Evolutionary conservation across 2,113 vertebrate genomes (phyloP), one percentile per base, ranked within the genome.

Genomic region (Salvelinus sp.): DNA sequence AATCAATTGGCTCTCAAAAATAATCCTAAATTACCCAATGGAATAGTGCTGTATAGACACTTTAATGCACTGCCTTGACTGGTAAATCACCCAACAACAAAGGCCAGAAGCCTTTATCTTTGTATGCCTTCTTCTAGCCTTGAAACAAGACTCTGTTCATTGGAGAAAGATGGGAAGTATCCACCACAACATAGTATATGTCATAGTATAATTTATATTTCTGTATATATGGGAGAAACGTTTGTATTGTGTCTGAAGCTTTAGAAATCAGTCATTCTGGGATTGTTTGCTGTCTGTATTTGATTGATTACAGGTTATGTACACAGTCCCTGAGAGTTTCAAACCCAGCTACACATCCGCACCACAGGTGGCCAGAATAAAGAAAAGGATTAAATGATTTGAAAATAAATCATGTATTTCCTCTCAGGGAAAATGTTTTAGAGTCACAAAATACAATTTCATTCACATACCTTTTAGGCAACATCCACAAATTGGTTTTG

Each of bases 1-100:
- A 72, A 58, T 72, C 47, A 38, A 57, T 72, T 33, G 47, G 76
- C 69, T 33, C 60, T 23, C 60, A 63, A 13, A 68, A 44, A 66
- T 14, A 69, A 69, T 76, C 60, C 44, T 66, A 66, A 66, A 77
- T 65, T 54, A 71, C 47, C n/a, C 10, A 3, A 50, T 16, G 3
- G 62, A 77, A 62, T 54, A 27, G 33, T 28, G 38, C 22, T 47
- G 25, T 77, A 33, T 5, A 16, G 27, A 27, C 13, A 66, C 44
- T 25, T 50, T 44, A 44, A 44, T 44, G 7, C 38, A 22, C 6
- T n/a, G 2, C 9, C 58, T 62, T n/a, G 54, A 66, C 16, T 57
- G 6, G 44, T 58, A 38, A 72, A 67, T 63, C 3, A 6, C 27
- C n/a, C 22, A 18, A 66, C 63, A 66, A 27, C 25, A 4, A 2